Evolutionary conservation across 2,797 vertebrate species (phyloP).

Genomic region (Darevskia mixta): DNA sequence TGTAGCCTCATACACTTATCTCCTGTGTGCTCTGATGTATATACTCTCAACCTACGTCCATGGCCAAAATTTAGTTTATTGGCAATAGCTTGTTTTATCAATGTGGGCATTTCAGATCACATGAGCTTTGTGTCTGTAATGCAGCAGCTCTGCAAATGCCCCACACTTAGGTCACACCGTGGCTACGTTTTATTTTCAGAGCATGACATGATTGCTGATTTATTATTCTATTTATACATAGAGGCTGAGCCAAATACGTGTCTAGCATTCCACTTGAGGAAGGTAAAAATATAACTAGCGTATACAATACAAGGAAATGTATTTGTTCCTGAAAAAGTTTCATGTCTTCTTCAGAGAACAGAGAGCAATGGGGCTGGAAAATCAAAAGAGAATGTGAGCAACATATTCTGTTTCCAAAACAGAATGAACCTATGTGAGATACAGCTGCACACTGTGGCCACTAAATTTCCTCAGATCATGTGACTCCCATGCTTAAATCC

Average conservation of each 20-base stretch:
- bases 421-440: background rate
- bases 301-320: background rate
- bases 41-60: background rate
- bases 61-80: background rate
- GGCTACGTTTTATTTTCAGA: slow-evolving; percentile 56
- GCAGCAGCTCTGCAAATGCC: background rate
- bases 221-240: slow-evolving; percentile 68
- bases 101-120: background rate
- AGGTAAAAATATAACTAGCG: slow-evolving; percentile 59
- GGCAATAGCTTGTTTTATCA: background rate
- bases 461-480: no score
- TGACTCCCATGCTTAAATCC: no score
- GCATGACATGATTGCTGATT: slow-evolving; percentile 49
- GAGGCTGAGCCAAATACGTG: slow-evolving; percentile 25
- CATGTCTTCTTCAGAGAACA: slow-evolving; percentile 34
- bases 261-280: slow-evolving; percentile 59
- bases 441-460: background rate
- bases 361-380: background rate
- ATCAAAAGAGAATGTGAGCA: background rate
- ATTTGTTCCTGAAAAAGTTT: slow-evolving; percentile 57
- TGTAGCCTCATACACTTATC: background rate
- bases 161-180: background rate
- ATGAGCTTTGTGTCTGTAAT: background rate
- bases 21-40: background rate
- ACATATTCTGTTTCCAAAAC: slow-evolving; percentile 9